Evolutionary conservation across 2,888 invertebrate species (phyloP).

Genomic region (Capitulum mitella): DNA sequence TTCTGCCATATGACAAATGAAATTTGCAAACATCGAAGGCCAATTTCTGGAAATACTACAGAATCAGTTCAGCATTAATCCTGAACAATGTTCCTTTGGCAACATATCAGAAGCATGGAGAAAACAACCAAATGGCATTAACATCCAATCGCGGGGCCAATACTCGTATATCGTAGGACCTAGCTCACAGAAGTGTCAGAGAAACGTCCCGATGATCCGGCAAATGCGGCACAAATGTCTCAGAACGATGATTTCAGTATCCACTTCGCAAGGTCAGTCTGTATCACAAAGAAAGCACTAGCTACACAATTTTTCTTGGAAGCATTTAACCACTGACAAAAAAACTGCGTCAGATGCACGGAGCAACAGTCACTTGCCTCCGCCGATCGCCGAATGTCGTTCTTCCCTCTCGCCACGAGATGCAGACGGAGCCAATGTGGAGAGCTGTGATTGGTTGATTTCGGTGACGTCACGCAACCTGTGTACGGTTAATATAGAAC

Average conservation of each 20-base stretch:
- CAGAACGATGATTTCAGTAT: background rate
- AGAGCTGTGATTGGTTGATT: background rate
- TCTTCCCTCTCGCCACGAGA: background rate
- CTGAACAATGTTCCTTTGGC: no score
- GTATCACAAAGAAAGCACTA: background rate
- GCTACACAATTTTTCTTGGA: background rate
- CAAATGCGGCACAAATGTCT: background rate
- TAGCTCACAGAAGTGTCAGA: background rate
- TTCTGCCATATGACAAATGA: no score
- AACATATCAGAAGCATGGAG: no score
- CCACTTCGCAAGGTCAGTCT: background rate
- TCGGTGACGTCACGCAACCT: background rate
- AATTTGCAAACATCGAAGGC: no score
- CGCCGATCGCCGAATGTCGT: slow-evolving; percentile 8
- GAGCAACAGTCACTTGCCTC: background rate
- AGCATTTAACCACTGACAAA: background rate
- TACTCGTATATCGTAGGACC: background rate
- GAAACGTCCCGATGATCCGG: background rate
- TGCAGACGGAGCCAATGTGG: slow-evolving; percentile 19
- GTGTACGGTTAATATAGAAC: background rate
- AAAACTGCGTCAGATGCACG: background rate
- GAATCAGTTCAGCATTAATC: no score
- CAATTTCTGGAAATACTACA: no score
- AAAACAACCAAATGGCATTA: background rate
- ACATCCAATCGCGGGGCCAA: background rate